Conservation (phyloP, 2,888 invertebrate species). For the Blastobasis lacticolella region DNA sequence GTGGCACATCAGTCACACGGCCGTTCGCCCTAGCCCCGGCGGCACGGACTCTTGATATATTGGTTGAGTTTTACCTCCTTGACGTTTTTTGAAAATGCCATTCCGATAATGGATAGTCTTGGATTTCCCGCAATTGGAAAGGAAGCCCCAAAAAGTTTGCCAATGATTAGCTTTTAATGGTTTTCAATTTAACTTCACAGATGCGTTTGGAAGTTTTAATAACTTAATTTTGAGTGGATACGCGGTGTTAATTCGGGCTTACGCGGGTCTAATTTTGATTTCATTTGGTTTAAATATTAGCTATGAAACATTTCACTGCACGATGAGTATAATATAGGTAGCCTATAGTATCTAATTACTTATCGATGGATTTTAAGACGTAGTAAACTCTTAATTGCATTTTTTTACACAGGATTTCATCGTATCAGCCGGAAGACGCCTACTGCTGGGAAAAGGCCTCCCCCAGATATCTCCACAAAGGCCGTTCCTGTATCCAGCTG, state of each 20-base stretch:
- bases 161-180: conserved; percentile 53
- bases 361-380: no score
- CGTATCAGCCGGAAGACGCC: no score
- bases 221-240: conserved; percentile 39
- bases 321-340: no score
- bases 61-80: conserved; percentile 42
- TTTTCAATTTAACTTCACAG: conserved; percentile 58
- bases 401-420: no score
- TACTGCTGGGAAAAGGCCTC: no score
- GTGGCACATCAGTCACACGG: conserved; percentile 48
- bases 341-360: no score
- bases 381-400: no score
- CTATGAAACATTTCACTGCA: no score
- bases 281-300: no score
- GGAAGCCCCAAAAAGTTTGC: conserved; percentile 33
- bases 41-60: conserved; percentile 52
- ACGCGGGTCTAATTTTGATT: no score
- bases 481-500: no score
- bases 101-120: conserved; percentile 30
- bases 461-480: no score
- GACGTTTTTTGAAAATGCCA: conserved; percentile 30
- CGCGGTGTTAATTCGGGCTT: conserved; percentile 5
- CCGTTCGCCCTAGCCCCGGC: conserved; percentile 28
- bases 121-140: conserved; percentile 44
- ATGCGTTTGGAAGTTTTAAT: conserved; percentile 43